Evolutionary conservation across 1,140 invertebrate genomes (phyloP).

Genomic region (Yoshiicerus persimilis): DNA sequence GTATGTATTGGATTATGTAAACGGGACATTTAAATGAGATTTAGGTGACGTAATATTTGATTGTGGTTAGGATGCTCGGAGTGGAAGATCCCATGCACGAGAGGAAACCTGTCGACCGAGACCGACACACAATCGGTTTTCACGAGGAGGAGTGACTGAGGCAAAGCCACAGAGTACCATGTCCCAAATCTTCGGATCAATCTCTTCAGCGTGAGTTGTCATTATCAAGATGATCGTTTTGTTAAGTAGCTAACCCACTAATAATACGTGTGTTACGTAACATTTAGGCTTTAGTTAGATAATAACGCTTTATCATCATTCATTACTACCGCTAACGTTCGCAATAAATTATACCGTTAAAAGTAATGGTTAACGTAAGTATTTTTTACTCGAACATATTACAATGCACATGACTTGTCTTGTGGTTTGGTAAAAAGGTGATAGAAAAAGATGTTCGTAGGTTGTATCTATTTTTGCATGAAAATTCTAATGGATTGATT

Average conservation of each 20-base stretch:
- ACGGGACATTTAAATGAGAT: not conserved
- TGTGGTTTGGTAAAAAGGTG: not conserved
- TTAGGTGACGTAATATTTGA: not conserved
- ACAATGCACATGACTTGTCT: not conserved
- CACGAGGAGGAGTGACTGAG: constrained; percentile 30
- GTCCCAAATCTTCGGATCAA: constrained; percentile 34
- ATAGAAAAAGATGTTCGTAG: not conserved
- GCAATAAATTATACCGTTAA: not conserved
- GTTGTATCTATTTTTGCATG: not conserved
- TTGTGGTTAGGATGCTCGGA: constrained; percentile 65
- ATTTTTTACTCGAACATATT: not conserved
- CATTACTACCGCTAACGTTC: not conserved
- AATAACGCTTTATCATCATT: not conserved
- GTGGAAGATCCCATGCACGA: constrained; percentile 81
- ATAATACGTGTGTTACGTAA: not conserved
- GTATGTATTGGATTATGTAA: not conserved
- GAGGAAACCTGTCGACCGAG: constrained; percentile 67
- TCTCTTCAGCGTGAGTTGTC: constrained; percentile 48
- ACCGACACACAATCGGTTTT: constrained; percentile 39
- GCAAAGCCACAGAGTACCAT: constrained; percentile 35
- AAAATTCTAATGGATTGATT: not conserved
- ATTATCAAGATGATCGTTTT: not conserved
- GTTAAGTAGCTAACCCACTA: not conserved
- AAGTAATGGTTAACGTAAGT: not conserved
- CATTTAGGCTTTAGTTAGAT: not conserved